phyloP scores from a whole-genome alignment of 2,797 vertebrate genomes.

The Toxotes lorentzi region DNA sequence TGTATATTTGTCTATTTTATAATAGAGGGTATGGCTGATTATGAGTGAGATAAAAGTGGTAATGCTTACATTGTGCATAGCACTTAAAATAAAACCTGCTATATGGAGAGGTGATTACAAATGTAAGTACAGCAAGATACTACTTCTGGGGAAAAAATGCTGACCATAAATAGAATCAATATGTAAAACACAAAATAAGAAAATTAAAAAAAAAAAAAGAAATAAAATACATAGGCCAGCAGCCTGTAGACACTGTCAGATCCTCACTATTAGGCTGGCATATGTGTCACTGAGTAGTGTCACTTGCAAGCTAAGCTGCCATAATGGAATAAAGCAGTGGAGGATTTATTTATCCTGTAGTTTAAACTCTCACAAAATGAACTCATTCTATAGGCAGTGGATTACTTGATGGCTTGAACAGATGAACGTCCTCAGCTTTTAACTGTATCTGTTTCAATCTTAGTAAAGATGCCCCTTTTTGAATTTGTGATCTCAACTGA shows the following conservation, averaged over 20 bases:
- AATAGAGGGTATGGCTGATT: no score
- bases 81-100: no score
- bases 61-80: no score
- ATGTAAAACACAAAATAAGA: background rate
- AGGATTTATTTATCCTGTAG: background rate
- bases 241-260: background rate
- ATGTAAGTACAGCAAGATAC: no score
- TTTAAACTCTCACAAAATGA: background rate
- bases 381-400: background rate
- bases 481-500: background rate
- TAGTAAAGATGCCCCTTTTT: background rate
- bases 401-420: background rate
- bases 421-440: background rate
- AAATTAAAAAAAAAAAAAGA: background rate
- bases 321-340: background rate
- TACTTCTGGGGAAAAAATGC: no score
- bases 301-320: no score
- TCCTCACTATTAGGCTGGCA: background rate
- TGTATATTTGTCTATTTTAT: background rate
- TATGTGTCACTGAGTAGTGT: background rate
- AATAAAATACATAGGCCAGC: no score
- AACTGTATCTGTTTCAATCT: background rate
- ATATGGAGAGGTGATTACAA: no score
- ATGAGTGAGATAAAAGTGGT: no score
- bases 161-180: no score